A percentile compares a stretch with the other conserved stretches of the same genome.
phyloP scores from a whole-genome alignment of 2,888 invertebrate genomes.

The Polydrusus tereticollis region DNA sequence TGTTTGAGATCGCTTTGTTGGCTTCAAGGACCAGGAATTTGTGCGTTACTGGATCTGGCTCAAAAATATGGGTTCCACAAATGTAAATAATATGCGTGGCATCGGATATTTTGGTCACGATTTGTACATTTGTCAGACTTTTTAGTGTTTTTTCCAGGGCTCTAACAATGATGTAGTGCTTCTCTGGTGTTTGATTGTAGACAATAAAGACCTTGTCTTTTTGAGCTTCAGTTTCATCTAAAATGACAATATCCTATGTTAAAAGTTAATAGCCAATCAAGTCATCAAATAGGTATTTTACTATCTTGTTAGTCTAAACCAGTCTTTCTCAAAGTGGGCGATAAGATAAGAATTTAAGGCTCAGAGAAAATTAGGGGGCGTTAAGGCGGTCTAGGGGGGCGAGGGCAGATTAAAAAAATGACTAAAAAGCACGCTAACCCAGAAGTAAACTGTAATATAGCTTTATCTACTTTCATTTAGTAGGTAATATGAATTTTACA shows the following conservation, averaged over 20 bases:
- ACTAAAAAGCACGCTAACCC: too few species aligned
- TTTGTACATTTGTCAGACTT: conserved; percentile 48
- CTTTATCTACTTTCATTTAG: too few species aligned
- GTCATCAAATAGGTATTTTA: too few species aligned
- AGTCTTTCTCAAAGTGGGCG: too few species aligned
- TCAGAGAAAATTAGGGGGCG: too few species aligned
- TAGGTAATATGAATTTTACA: too few species aligned
- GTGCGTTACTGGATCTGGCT: conserved; percentile 50
- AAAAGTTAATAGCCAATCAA: too few species aligned
- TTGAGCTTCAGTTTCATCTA: conserved; percentile 33
- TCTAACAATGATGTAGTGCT: conserved; percentile 54
- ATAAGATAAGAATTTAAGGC: too few species aligned
- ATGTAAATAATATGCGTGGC: conserved; percentile 55
- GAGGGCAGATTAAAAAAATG: too few species aligned
- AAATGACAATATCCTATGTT: conserved; percentile 16
- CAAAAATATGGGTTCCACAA: conserved; percentile 47
- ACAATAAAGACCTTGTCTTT: conserved; percentile 51
- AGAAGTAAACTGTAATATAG: too few species aligned
- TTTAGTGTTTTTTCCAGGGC: conserved; percentile 52
- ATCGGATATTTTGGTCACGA: conserved; percentile 51
- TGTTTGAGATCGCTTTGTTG: conserved; percentile 43
- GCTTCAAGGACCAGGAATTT: conserved; percentile 51
- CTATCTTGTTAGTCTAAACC: too few species aligned
- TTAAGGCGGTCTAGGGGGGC: too few species aligned
- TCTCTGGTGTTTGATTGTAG: conserved; percentile 54